These are phyloP conservation scores for Centropus bengalensis DNA, from an alignment of 2,113 vertebrate genomes.

Conservation along the genomic window DNA sequence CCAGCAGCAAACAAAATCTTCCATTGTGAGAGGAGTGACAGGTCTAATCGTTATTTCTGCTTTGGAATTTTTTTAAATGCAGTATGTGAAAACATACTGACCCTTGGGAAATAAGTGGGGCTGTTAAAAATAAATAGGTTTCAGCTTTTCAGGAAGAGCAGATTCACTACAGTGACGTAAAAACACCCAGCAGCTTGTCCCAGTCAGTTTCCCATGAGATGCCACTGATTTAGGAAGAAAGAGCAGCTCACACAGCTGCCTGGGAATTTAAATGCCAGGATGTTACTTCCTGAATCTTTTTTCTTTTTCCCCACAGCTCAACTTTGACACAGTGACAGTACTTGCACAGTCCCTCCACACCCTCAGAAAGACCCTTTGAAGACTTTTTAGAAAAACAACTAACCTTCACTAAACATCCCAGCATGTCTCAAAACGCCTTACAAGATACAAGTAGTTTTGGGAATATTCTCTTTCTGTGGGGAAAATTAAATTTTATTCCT, in stretches of 20 bases:
- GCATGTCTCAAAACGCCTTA: neutral
- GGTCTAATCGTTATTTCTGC: neutral
- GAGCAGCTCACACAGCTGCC: constrained; percentile 41
- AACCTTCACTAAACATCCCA: neutral
- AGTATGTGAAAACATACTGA: constrained; percentile 22
- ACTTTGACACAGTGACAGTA: constrained; percentile 11
- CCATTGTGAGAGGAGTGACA: neutral
- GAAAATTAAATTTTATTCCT: neutral
- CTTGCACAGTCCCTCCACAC: neutral
- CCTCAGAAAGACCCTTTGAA: neutral
- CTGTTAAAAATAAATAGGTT: constrained; percentile 70
- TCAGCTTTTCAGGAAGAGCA: constrained; percentile 65
- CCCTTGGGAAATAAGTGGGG: constrained; percentile 40
- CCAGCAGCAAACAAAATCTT: neutral
- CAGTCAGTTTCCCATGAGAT: constrained; percentile 50
- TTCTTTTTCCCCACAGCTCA: neutral
- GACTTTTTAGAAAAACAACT: neutral
- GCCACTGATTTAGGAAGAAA: constrained; percentile 38
- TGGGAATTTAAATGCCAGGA: constrained; percentile 56
- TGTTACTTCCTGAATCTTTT: neutral
- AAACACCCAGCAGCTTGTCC: constrained; percentile 64
- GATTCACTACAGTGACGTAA: constrained; percentile 57
- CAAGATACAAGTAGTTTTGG: neutral
- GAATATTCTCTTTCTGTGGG: neutral
- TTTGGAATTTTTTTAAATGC: constrained; percentile 43